Conservation (phyloP, 1,140 invertebrate genomes). For the Streblospio benedicti region DNA sequence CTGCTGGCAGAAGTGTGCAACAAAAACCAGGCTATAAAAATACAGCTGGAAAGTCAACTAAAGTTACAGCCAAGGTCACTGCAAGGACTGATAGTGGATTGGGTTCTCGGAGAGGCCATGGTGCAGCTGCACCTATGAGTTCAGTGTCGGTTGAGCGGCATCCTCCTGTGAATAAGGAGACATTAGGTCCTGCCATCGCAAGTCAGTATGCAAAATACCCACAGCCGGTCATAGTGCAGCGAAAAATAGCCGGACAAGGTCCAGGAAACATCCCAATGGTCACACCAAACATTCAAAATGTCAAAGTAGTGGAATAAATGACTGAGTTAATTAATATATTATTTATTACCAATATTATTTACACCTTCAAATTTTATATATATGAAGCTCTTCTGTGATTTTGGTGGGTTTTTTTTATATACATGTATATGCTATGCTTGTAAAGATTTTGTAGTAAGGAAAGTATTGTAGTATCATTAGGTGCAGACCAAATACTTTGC, state of each 20-base stretch:
- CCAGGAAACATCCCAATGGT: conserved; percentile 14
- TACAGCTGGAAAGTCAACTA: conserved; percentile 9
- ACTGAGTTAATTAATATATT: too few species aligned
- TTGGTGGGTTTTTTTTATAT: too few species aligned
- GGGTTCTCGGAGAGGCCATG: background rate
- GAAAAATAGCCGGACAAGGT: conserved; percentile 26
- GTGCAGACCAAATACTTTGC: too few species aligned
- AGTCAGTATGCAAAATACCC: conserved; percentile 18
- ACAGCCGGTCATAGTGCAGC: conserved; percentile 12
- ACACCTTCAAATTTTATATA: too few species aligned
- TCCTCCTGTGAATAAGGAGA: conserved; percentile 35
- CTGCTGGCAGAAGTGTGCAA: conserved; percentile 7
- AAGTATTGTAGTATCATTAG: too few species aligned
- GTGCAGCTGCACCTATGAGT: conserved; percentile 30
- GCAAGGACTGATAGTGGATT: conserved; percentile 15
- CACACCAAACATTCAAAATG: conserved; percentile 22
- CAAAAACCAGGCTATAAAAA: background rate
- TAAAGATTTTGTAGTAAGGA: too few species aligned
- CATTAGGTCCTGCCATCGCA: conserved; percentile 29
- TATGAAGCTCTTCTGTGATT: too few species aligned
- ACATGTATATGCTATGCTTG: too few species aligned
- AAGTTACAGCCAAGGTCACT: conserved; percentile 21
- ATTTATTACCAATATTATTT: too few species aligned
- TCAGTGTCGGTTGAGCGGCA: conserved; percentile 38
- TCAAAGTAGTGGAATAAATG: too few species aligned